Base-by-base conservation (phyloP, 2,797 vertebrate genomes). In the Acanthopagrus latus region DNA sequence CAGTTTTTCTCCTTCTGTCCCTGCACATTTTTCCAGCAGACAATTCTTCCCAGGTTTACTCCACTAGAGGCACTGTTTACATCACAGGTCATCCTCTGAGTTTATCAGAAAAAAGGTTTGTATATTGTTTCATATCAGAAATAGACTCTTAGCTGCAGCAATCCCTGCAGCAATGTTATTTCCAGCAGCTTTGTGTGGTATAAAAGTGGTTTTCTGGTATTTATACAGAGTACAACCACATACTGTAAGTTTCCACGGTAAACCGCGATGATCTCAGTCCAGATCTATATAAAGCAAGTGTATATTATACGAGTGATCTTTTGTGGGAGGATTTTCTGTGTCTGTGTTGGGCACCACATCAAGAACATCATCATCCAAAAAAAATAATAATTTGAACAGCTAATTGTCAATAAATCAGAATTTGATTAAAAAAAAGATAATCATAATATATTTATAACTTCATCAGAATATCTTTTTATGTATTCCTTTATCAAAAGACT, bases 11-110 rank as follows among this genome's bases (percentile, higher is more conserved):
- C 25, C 50, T 29, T 38, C 21, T 25, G 14, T 55, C 33, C 55
- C 2, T 47, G 38, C 16, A 52, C 54, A 2, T 52, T 33, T 62
- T 25, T 44, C 64, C 33, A 25, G 13, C 50, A 56, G n/a, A 38
- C 20, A 20, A 44, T 5, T 13, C 20, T 18, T 9, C 41, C 25
- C 1, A 20, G 20, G 47, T 64, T 65, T 23, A 59, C 25, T 69
- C 84, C 79, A 77, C 75, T 56, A 56, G 82, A 70, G 82, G 64
- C 20, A 1, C 69, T 52, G 60, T 57, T 59, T 7, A 16, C 47
- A 21, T 23, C 59, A 51, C 58, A n/a, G 3, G 14, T 9, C 67
- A 20, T 27, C 21, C n/a, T 52, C 29, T 16, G 29, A 33, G 29
- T 33, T 33, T 33, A 33, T 33, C 47, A 38, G 13, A 17, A 17